These are phyloP conservation scores for Caenorhabditis sp. DNA, from an alignment of 2,888 invertebrate genomes.

Conservation along the genomic window DNA sequence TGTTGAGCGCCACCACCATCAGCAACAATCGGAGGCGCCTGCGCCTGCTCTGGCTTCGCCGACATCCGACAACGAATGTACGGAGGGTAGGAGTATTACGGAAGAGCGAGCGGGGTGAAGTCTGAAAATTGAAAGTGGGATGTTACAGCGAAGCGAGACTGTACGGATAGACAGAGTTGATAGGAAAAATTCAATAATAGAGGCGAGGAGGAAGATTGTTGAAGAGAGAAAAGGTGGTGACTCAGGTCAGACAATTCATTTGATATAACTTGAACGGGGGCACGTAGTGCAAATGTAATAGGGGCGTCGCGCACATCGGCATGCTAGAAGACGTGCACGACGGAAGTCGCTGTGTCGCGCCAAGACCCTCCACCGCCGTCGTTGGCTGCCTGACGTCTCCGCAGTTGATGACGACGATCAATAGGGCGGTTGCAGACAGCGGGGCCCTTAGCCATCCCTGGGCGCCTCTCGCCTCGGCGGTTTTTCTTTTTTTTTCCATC, in stretches of 20 bases:
- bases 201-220: not conserved
- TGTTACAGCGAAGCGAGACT: not conserved
- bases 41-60: conserved; percentile 54
- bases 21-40: conserved; percentile 33
- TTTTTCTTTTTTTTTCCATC: conserved; percentile 23
- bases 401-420: conserved; percentile 54
- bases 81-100: not conserved
- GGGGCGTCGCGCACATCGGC: conserved; percentile 1
- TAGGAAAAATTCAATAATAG: not conserved
- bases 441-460: conserved; percentile 34
- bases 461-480: conserved; percentile 35
- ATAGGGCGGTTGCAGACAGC: conserved; percentile 41
- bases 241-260: no score
- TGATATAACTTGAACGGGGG: no score
- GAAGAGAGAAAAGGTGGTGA: no score
- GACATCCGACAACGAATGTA: conserved; percentile 36
- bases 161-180: no score
- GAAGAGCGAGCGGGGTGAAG: not conserved
- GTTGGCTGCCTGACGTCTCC: conserved; percentile 20
- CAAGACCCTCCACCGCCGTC: conserved; percentile 27
- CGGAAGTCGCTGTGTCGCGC: conserved; percentile 22
- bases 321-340: not conserved
- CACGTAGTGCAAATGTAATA: conserved; percentile 14
- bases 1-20: conserved; percentile 21
- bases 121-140: not conserved